A percentile compares a stretch with the other conserved stretches of the same genome.
Conservation (phyloP, 2,888 invertebrate genomes). For the Volucella inanis region DNA sequence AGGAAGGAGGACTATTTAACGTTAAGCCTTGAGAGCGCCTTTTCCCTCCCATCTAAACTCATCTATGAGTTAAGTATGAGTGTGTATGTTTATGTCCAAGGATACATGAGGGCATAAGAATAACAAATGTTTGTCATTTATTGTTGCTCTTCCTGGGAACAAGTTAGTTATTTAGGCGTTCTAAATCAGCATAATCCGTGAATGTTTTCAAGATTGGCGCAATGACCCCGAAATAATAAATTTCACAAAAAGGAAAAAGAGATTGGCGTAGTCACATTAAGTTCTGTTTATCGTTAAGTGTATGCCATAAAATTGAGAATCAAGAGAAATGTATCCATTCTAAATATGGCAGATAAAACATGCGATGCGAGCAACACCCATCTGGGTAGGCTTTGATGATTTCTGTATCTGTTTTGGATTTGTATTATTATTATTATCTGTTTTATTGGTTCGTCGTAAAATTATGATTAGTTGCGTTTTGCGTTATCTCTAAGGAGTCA, state of each 20-base stretch:
- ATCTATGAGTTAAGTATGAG: constrained; percentile 9
- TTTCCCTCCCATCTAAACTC: no score
- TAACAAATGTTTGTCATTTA: constrained; percentile 62
- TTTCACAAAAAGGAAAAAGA: constrained; percentile 30
- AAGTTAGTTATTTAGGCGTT: constrained; percentile 52
- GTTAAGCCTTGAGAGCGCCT: constrained; percentile 50
- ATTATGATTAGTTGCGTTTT: constrained; percentile 46
- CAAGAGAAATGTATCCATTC: constrained; percentile 30
- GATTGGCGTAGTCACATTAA: constrained; percentile 41
- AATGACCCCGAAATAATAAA: constrained; percentile 69
- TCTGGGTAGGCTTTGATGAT: background rate
- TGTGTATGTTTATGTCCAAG: constrained; percentile 11
- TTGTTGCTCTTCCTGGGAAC: constrained; percentile 21
- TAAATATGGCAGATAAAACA: no score
- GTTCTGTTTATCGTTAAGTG: constrained; percentile 33
- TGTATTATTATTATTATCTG: background rate
- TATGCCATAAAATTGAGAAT: constrained; percentile 40
- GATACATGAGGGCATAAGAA: constrained; percentile 21
- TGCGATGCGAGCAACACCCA: background rate
- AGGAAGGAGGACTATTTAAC: constrained; percentile 59
- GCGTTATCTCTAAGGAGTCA: constrained; percentile 7
- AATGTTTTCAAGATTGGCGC: constrained; percentile 37
- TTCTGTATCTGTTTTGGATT: background rate
- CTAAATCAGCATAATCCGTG: constrained; percentile 63
- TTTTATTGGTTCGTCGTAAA: constrained; percentile 29